Conservation (phyloP, 2,888 invertebrate species). For the Helleia helle region DNA sequence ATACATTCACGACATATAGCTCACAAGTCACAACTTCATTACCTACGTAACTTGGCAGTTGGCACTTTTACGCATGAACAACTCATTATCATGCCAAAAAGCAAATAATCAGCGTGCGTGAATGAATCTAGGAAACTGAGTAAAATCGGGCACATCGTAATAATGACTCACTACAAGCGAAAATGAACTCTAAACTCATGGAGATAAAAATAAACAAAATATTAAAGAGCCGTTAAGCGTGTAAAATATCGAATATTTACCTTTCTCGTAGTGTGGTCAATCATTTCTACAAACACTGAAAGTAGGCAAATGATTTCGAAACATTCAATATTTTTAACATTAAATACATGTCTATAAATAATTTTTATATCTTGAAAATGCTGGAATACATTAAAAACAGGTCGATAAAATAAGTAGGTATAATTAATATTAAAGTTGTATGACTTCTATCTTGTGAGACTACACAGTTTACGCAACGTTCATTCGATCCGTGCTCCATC, state of each 20-base stretch:
- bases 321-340: too few species aligned
- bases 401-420: too few species aligned
- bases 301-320: slow-evolving; percentile 44
- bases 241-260: slow-evolving; percentile 31
- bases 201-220: slow-evolving; percentile 7
- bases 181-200: slow-evolving; percentile 22
- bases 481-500: slow-evolving; percentile 12
- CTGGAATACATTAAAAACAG: too few species aligned
- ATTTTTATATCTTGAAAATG: too few species aligned
- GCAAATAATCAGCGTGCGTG: slow-evolving; percentile 24
- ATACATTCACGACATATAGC: too few species aligned
- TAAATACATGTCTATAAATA: too few species aligned
- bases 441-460: too few species aligned
- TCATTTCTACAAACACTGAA: slow-evolving; percentile 47
- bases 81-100: slow-evolving; percentile 19
- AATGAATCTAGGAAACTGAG: slow-evolving; percentile 31
- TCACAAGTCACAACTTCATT: slow-evolving; percentile 10
- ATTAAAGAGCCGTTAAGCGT: slow-evolving; percentile 9
- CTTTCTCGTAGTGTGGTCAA: slow-evolving; percentile 45
- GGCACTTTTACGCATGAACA: slow-evolving; percentile 14
- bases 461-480: too few species aligned
- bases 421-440: too few species aligned
- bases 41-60: too few species aligned
- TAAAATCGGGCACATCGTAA: slow-evolving; percentile 26
- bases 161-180: slow-evolving; percentile 22